phyloP scores from a whole-genome alignment of 92 coral and sea anemone species.

The Anthopleura xanthogrammica region DNA sequence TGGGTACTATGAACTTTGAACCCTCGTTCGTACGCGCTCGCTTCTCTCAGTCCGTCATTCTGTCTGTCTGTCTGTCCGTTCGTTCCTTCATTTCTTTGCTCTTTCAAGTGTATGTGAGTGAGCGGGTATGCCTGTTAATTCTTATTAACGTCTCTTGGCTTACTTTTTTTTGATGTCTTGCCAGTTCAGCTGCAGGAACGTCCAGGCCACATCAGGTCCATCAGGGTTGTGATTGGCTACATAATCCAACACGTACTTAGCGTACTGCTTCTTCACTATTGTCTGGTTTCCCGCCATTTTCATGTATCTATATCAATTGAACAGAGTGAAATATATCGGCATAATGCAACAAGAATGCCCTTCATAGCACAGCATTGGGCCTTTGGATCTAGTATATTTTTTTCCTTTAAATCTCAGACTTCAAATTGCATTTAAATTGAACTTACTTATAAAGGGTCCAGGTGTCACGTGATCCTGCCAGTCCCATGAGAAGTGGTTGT shows the following conservation, averaged over 20 bases:
- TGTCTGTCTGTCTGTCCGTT: too few species aligned
- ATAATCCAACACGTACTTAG: slow-evolving; percentile 51
- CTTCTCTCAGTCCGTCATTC: too few species aligned
- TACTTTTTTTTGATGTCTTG: slow-evolving; percentile 58
- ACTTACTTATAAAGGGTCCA: slow-evolving; percentile 58
- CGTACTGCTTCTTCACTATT: slow-evolving; percentile 82
- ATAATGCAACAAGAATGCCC: too few species aligned
- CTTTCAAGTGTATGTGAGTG: too few species aligned
- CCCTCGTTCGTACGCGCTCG: too few species aligned
- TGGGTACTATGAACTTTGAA: too few species aligned
- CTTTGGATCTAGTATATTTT: too few species aligned
- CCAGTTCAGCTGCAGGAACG: slow-evolving; percentile 78
- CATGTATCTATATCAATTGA: slow-evolving; percentile 48
- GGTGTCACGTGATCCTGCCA: slow-evolving; percentile 62
- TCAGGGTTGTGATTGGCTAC: slow-evolving; percentile 79
- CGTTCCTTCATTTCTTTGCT: too few species aligned
- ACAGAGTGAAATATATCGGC: not conserved
- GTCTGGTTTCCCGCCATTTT: slow-evolving; percentile 58
- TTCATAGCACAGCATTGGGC: too few species aligned
- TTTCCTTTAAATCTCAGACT: too few species aligned
- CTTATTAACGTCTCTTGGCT: slow-evolving; percentile 23
- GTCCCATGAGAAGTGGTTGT: slow-evolving; percentile 64
- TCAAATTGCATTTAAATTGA: not conserved
- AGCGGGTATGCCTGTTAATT: too few species aligned
- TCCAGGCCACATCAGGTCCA: slow-evolving; percentile 90